Base-by-base conservation (phyloP, 1,140 invertebrate species). In the Drosophila punjabiensis region DNA sequence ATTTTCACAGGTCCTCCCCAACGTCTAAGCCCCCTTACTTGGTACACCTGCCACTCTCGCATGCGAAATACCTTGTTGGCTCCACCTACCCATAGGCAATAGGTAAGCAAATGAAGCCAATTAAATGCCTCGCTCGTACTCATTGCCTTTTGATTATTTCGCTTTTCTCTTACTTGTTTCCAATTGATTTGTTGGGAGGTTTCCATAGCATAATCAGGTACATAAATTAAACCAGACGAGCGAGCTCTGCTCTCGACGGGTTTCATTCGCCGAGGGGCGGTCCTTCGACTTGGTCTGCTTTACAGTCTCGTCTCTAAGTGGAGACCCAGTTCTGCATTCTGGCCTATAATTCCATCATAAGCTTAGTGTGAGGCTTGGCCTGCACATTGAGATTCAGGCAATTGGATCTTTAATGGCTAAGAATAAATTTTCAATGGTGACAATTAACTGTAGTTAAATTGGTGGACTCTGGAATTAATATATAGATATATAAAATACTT, bases 161-260 rank as follows among this genome's bases (percentile, higher is more conserved):
- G 32, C 69, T 48, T 73, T 73, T 59, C 69, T 35, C 70, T 74
- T 20, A 30, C 39, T 70, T 74, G 45, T 71, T 74, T 41, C 14
- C 80, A 83, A 88, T 85, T 89, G 85, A 89, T 88, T 89, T 84
- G 74, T 79, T 79, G 85, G 60, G 45, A 65, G 56, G 65, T 59
- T 76, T 64, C 64, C 70, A 55, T 43, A 41, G 61, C 71, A 82
- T 80, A 82, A 82, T 87, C 80, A 82, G 79, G 71, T 59, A 77
- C 86, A 89, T 89, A 85, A 82, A 90, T 90, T 90, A 74, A 79
- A 37, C 41, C 73, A 77, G 35, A 13, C 35, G 45, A 20, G n/a
- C 18, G 24, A 64, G 56, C 55, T 14, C 14, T 6, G 18, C 55
- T 56, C 55, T 39, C 33, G 20, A 56, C 55, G 55, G 69, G 53